A percentile compares a stretch with the other conserved stretches of the same genome.
phyloP scores from a whole-genome alignment of 2,888 invertebrate genomes.

The Nephrocerus scutellatus region DNA sequence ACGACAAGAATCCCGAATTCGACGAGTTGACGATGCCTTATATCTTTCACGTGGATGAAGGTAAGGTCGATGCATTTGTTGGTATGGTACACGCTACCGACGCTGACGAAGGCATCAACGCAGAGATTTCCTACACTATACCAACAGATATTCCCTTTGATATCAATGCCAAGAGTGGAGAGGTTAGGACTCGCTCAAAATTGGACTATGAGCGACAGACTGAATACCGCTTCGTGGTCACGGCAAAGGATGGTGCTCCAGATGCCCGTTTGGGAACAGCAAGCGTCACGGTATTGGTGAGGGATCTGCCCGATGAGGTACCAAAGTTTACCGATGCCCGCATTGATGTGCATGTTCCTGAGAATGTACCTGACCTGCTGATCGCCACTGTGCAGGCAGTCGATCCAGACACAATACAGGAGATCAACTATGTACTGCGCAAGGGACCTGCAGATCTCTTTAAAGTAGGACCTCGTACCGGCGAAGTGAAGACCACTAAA shows the following conservation, averaged over 20 bases:
- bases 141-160: constrained; percentile 71
- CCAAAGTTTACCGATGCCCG: constrained; percentile 67
- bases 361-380: constrained; percentile 71
- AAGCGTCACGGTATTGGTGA: constrained; percentile 72
- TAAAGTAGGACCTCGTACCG: constrained; percentile 72
- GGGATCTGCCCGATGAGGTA: constrained; percentile 71
- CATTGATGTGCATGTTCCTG: constrained; percentile 76
- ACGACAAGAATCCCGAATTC: constrained; percentile 87
- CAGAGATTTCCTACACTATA: constrained; percentile 70
- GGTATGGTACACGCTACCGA: constrained; percentile 81
- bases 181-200: constrained; percentile 64
- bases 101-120: constrained; percentile 79
- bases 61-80: constrained; percentile 53
- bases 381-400: constrained; percentile 77
- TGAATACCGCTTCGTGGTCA: constrained; percentile 71
- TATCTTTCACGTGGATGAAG: constrained; percentile 74
- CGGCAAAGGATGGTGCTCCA: constrained; percentile 79
- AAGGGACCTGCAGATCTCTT: constrained; percentile 77
- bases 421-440: constrained; percentile 77
- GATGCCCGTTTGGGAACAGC: constrained; percentile 82
- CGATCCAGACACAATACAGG: constrained; percentile 73
- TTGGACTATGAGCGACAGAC: constrained; percentile 78
- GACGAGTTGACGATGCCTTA: constrained; percentile 67
- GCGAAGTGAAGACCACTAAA: constrained; percentile 67
- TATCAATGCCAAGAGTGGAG: constrained; percentile 72